phyloP scores from a whole-genome alignment of 1,140 invertebrate genomes.

The Drosophila aff. region DNA sequence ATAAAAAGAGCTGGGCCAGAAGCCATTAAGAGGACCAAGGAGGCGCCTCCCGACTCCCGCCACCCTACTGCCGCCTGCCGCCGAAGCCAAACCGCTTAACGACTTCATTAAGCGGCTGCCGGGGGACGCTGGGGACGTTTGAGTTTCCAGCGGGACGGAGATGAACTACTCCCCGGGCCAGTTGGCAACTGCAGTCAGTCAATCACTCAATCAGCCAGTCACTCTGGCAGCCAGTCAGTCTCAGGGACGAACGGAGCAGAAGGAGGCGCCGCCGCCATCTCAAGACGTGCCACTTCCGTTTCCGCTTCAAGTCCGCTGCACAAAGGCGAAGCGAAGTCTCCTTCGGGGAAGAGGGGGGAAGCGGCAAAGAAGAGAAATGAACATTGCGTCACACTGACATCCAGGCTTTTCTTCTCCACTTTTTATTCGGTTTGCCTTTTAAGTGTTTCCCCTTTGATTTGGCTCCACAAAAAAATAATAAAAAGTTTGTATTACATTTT shows the following conservation, averaged over 20 bases:
- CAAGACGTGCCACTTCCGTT: conserved; percentile 80
- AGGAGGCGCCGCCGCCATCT: conserved; percentile 35
- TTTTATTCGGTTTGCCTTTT: conserved; percentile 14
- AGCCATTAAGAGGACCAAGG: conserved; percentile 63
- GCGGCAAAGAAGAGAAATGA: conserved; percentile 48
- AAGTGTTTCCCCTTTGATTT: conserved; percentile 60
- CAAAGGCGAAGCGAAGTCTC: conserved; percentile 2
- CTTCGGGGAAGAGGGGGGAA: not conserved
- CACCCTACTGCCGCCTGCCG: not conserved
- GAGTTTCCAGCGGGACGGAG: conserved; percentile 47
- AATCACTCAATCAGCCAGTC: conserved; percentile 50
- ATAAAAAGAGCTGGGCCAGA: conserved; percentile 55
- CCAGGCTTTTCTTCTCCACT: not conserved
- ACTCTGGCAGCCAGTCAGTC: conserved; percentile 17
- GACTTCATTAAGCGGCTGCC: conserved; percentile 65
- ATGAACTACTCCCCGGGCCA: conserved; percentile 27
- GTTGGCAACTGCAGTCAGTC: conserved; percentile 47
- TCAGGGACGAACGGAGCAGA: conserved; percentile 9
- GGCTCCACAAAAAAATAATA: conserved; percentile 4
- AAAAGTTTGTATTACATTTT: too few species aligned
- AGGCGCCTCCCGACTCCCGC: not conserved
- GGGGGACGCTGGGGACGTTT: conserved; percentile 3
- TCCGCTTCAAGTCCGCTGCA: conserved; percentile 61
- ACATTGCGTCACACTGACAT: conserved; percentile 73
- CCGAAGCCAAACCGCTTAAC: conserved; percentile 57